Evolutionary conservation across 2,113 vertebrate species (phyloP), one percentile per base, ranked within the genome.

Genomic region (Collichthys lucidus): DNA sequence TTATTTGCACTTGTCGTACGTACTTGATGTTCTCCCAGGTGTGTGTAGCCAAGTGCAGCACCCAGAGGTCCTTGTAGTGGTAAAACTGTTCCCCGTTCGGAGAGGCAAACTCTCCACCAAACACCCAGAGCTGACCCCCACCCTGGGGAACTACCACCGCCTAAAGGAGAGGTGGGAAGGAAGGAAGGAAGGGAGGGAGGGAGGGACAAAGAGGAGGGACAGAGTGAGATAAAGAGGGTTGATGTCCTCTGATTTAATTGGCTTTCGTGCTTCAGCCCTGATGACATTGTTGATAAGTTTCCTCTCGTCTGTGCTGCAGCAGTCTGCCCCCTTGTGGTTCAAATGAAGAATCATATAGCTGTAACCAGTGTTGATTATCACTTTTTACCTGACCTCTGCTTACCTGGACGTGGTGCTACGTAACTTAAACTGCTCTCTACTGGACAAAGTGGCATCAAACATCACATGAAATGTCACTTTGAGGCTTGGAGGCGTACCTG

Each of bases 11-110:
- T 24, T 17, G 20, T 26, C 35, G 19, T 49, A 82, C 96, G 88
- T 93, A 99, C 98, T 96, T 98, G 94, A 99, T 95, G 89, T 98
- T 97, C 69, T 99, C 98, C 98, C 98, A 99, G 24, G 95, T 96
- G 91, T 93, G 95, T 78, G 94, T 96, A 70, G 94, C 94, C 90
- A 99, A 92, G 80, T 99, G 98, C 87, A 99, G 95, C 40, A 99
- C 97, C 98, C 98, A 99, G 16, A 99, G 97, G 89, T 99, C 98
- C 91, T 95, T 99, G 92, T 99, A 99, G 85, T 99, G 98, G 89
- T 99, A 99, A 92, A 99, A 99, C 91, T 97, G 97, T 31, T 99
- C 98, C 35, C 97, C 98, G 0, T 94, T 96, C 1, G 97, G 97
- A 64, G 98, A 98, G 0, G 97, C 97, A 91, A 99, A 99, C 92